Conservation (phyloP, 2,113 vertebrate species). For the Cichladusa arquata region DNA sequence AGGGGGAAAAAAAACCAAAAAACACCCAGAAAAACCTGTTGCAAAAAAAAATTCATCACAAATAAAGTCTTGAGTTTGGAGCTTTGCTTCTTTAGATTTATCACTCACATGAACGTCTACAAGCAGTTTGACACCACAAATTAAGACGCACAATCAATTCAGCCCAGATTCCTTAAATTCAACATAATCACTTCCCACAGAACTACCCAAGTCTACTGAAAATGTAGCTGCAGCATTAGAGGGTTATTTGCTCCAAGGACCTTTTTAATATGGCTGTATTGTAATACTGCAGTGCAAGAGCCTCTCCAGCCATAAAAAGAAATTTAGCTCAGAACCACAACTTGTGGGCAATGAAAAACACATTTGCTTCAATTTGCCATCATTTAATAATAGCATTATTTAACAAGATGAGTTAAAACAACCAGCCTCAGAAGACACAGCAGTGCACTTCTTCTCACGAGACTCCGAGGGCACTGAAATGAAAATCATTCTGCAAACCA, state of each 20-base stretch:
- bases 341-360: constrained; percentile 54
- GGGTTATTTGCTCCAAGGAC: constrained; percentile 71
- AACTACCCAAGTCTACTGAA: constrained; percentile 42
- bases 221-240: constrained; percentile 47
- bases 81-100: background rate
- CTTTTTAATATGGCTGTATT: constrained; percentile 83
- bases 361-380: constrained; percentile 33
- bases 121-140: constrained; percentile 13
- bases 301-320: constrained; percentile 51
- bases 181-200: background rate
- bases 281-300: constrained; percentile 76
- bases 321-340: constrained; percentile 61
- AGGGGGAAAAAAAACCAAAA: background rate
- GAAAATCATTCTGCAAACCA: constrained; percentile 33
- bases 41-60: background rate
- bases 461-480: constrained; percentile 26
- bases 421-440: constrained; percentile 18
- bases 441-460: background rate
- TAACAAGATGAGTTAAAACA: constrained; percentile 38
- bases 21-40: constrained; percentile 66
- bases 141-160: background rate
- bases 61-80: background rate
- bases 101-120: background rate
- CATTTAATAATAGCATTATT: constrained; percentile 55
- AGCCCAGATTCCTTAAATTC: constrained; percentile 15